phyloP scores from a whole-genome alignment of 2,113 vertebrate genomes.

The Notechis scutatus region DNA sequence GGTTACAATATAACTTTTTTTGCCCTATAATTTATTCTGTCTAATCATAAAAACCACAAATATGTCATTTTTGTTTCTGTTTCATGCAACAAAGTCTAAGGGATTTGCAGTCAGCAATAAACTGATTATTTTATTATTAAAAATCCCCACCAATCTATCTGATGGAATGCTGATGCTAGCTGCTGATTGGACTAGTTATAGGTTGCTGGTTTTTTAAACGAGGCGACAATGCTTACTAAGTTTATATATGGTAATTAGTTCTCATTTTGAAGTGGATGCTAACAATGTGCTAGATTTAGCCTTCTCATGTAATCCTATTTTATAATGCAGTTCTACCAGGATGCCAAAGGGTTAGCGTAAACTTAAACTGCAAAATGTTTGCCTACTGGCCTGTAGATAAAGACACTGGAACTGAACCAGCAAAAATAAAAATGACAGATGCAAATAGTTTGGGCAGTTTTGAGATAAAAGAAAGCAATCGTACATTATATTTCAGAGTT shows the following conservation, averaged over 20 bases:
- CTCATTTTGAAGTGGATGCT: slow-evolving; percentile 60
- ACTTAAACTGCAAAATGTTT: background rate
- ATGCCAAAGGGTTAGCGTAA: background rate
- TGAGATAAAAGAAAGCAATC: slow-evolving; percentile 51
- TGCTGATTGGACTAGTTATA: background rate
- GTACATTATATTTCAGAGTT: slow-evolving; percentile 42
- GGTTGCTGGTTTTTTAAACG: slow-evolving; percentile 39
- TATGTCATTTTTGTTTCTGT: background rate
- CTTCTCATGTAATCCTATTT: background rate
- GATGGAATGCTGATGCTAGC: background rate
- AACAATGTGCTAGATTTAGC: slow-evolving; percentile 40
- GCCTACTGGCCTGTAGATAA: background rate
- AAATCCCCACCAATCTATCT: slow-evolving; percentile 7
- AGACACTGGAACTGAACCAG: background rate
- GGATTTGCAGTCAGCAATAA: background rate
- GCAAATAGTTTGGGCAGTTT: slow-evolving; percentile 57
- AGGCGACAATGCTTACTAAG: slow-evolving; percentile 52
- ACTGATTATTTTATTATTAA: slow-evolving; percentile 1
- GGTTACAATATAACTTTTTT: background rate
- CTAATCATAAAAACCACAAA: background rate
- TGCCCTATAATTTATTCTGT: background rate
- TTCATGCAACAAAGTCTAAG: background rate
- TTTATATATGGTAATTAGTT: slow-evolving; percentile 53
- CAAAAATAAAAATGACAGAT: slow-evolving; percentile 2
- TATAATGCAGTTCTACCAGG: background rate